phyloP scores from a whole-genome alignment of 2,113 vertebrate species.

The Colinus virginianus region DNA sequence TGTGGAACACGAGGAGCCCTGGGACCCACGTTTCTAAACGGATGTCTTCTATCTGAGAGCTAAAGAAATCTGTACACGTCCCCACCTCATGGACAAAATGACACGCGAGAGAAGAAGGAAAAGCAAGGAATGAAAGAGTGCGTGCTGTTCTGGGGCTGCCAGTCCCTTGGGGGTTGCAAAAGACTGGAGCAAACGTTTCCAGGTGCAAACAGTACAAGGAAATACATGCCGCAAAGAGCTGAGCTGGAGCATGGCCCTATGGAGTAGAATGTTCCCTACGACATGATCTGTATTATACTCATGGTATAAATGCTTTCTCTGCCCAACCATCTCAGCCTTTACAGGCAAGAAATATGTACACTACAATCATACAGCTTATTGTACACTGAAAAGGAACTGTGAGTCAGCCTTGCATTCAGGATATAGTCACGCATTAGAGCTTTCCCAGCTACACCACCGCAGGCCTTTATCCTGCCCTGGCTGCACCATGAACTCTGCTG shows the following conservation, averaged over 20 bases:
- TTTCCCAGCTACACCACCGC: neutral
- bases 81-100: neutral
- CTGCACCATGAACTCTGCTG: neutral
- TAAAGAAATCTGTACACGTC: neutral
- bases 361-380: neutral
- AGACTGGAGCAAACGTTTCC: neutral
- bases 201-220: neutral
- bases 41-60: neutral
- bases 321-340: neutral
- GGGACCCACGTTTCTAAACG: neutral
- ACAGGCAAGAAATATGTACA: neutral
- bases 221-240: neutral
- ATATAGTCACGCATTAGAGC: neutral
- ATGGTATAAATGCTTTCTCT: neutral
- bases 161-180: neutral
- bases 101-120: neutral
- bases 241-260: neutral
- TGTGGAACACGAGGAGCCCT: accelerated
- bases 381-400: neutral
- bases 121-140: neutral
- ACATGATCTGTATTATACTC: neutral
- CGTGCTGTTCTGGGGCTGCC: neutral
- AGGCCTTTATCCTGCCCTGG: neutral
- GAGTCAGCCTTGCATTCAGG: neutral
- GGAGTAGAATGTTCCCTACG: neutral